Evolutionary conservation across 2,113 vertebrate species (phyloP).

Genomic region (Notothenia coriiceps): DNA sequence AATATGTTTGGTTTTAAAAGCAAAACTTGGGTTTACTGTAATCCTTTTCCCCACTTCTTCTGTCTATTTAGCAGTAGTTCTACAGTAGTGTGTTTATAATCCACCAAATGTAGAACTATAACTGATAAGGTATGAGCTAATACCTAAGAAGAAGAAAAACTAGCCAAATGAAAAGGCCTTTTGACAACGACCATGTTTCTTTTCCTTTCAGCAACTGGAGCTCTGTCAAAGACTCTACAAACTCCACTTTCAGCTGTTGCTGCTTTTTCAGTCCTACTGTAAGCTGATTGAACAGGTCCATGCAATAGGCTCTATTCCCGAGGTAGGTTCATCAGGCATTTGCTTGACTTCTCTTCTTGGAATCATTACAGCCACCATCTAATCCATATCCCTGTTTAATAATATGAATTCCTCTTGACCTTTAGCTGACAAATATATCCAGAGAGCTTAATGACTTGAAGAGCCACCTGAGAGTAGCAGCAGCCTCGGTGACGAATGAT

Average conservation of each 20-base stretch:
- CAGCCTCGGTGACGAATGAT: slow-evolving; percentile 79
- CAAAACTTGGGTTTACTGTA: no score
- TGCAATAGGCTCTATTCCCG: slow-evolving; percentile 90
- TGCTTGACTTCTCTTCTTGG: background rate
- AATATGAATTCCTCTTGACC: slow-evolving; percentile 11
- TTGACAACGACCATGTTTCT: slow-evolving; percentile 21
- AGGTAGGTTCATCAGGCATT: slow-evolving; percentile 79
- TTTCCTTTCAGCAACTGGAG: slow-evolving; percentile 90
- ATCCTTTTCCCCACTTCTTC: background rate
- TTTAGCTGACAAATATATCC: slow-evolving; percentile 93
- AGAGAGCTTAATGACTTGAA: slow-evolving; percentile 91
- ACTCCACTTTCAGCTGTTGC: slow-evolving; percentile 94
- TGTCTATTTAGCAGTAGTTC: slow-evolving; percentile 5
- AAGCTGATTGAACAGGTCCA: slow-evolving; percentile 95
- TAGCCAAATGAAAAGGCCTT: background rate
- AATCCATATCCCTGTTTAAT: slow-evolving; percentile 11
- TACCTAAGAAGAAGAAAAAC: background rate
- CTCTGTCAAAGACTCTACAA: slow-evolving; percentile 96
- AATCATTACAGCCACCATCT: background rate
- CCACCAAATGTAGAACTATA: background rate
- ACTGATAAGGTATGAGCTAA: background rate
- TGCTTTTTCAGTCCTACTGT: slow-evolving; percentile 97
- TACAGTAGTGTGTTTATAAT: slow-evolving; percentile 3
- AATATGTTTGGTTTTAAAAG: background rate
- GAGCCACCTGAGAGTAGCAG: slow-evolving; percentile 89